phyloP scores from a whole-genome alignment of 2,113 vertebrate genomes.

The Oceanodroma tethys region DNA sequence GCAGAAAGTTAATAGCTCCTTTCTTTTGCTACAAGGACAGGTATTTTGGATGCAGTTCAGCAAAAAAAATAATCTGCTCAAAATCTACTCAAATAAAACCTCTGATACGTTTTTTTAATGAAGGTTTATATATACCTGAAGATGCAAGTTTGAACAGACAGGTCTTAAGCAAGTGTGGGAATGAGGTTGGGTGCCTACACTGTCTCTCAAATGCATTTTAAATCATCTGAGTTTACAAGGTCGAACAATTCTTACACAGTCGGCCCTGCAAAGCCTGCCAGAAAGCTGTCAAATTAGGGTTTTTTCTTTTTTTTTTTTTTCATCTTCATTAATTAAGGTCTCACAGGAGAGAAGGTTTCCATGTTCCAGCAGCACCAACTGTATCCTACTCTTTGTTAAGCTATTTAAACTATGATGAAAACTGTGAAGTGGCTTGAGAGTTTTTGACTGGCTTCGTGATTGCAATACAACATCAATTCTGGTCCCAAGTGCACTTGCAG shows the following conservation, averaged over 20 bases:
- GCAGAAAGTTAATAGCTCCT: neutral
- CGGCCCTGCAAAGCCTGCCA: neutral
- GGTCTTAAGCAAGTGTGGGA: neutral
- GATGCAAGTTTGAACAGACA: neutral
- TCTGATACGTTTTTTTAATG: neutral
- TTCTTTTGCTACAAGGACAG: neutral
- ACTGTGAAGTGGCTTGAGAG: neutral
- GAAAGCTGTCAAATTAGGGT: neutral
- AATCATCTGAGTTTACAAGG: neutral
- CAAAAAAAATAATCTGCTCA: neutral
- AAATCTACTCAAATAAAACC: neutral
- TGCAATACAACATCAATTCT: neutral
- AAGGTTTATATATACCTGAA: neutral
- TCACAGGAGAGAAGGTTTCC: neutral
- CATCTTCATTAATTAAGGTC: neutral
- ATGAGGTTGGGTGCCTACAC: neutral
- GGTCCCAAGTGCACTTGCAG: neutral
- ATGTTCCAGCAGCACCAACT: neutral
- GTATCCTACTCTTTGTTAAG: neutral
- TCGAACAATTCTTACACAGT: neutral
- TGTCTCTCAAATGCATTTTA: neutral
- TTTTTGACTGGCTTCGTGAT: neutral
- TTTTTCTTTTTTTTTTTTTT: neutral
- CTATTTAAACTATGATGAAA: neutral
- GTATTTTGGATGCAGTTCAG: neutral